Percentiles rank a stretch among this genome's conserved stretches.
Conservation (phyloP, 1,140 invertebrate species). For the Halyomorpha halys region DNA sequence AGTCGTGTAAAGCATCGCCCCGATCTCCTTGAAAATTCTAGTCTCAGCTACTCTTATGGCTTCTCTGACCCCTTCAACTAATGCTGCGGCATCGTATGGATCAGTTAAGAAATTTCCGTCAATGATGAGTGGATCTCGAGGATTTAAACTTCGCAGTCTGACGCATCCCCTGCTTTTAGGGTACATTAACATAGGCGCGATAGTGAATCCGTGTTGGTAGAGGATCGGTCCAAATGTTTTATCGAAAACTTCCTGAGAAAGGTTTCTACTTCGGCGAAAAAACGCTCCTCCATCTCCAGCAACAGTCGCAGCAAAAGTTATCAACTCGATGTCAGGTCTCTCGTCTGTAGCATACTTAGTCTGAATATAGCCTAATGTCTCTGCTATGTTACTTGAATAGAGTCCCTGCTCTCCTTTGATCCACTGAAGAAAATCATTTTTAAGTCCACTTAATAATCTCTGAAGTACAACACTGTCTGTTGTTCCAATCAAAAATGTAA, state of each 20-base stretch:
- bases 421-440: conserved; percentile 38
- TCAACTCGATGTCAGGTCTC: conserved; percentile 36
- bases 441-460: conserved; percentile 61
- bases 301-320: conserved; percentile 35
- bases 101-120: conserved; percentile 66
- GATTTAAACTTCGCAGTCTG: conserved; percentile 53
- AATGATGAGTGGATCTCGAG: conserved; percentile 50
- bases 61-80: conserved; percentile 60
- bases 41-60: conserved; percentile 35
- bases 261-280: not conserved
- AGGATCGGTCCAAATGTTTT: conserved; percentile 29
- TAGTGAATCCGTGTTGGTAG: conserved; percentile 34
- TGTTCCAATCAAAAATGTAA: conserved; percentile 45
- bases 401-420: conserved; percentile 30
- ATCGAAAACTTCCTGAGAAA: not conserved
- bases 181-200: conserved; percentile 58
- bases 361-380: conserved; percentile 21
- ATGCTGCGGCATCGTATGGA: conserved; percentile 50
- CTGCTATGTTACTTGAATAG: conserved; percentile 37
- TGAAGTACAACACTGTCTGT: conserved; percentile 68
- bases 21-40: conserved; percentile 36
- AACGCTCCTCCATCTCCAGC: conserved; percentile 33
- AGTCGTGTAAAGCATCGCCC: conserved; percentile 36
- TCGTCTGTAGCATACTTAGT: conserved; percentile 32
- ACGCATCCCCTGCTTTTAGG: conserved; percentile 64